Evolutionary conservation across 92 coral and sea anemone genomes (phyloP), one percentile per base, ranked within the genome.

Genomic region (Virgularia gustaviana): DNA sequence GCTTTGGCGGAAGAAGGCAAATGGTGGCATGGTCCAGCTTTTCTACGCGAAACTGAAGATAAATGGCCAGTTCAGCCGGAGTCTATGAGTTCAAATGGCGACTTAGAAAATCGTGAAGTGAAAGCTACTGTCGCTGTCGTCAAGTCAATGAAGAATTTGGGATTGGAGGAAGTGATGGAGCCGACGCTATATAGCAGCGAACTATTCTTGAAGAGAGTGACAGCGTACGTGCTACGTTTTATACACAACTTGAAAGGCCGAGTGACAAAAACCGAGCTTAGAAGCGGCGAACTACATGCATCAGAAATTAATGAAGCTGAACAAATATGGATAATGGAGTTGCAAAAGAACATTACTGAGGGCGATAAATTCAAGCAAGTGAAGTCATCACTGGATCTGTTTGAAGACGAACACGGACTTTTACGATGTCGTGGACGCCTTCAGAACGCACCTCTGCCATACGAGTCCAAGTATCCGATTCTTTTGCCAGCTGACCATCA

Each of bases 101-200:
- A n/a, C n/a, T n/a, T n/a, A n/a, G n/a, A n/a, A n/a, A n/a, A n/a
- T n/a, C n/a, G n/a, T n/a, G n/a, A n/a, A n/a, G n/a, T n/a, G n/a
- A n/a, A n/a, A n/a, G n/a, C n/a, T n/a, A n/a, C n/a, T n/a, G n/a
- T n/a, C n/a, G n/a, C n/a, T n/a, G n/a, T n/a, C n/a, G n/a, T n/a
- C n/a, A n/a, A n/a, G n/a, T n/a, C n/a, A n/a, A n/a, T n/a, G n/a
- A n/a, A n/a, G n/a, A n/a, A n/a, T n/a, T n/a, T n/a, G n/a, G n/a
- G n/a, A n/a, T 9, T 73, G 10, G 51, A 68, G 32, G 15, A 62
- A 32, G 29, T 81, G 57, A 31, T 75, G 2, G 43, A 81, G 19
- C 70, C 70, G 15, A 34, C 65, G 13, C 75, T 62, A 59, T 81
- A 65, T 71, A 81, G 86, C 65, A n/a, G n/a, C n/a, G n/a, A n/a